Base-by-base conservation (phyloP, 2,113 vertebrate species). In the Embiotoca jacksoni region DNA sequence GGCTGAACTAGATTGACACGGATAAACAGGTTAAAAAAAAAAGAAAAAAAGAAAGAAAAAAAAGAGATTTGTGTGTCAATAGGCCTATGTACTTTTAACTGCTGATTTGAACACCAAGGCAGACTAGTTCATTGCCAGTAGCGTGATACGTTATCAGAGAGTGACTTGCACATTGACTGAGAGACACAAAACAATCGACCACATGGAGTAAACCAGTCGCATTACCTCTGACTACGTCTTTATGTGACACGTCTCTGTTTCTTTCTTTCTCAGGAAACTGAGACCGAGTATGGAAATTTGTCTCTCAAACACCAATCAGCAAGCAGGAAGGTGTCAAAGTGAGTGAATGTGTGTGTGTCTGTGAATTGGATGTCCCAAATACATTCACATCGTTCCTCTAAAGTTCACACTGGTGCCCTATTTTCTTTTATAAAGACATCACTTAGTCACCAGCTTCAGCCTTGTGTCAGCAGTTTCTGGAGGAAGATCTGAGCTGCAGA, bases 241-340 rank as follows among this genome's bases (percentile, higher is more conserved):
- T 66, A 71, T 64, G 54, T 65, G 33, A 76, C 33, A n/a, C 32
- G 5, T 72, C 7, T 56, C 15, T 63, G 13, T 60, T 47, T 84
- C n/a, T 74, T 41, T 64, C 39, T 59, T 74, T 41, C 65, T 2
- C 93, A 95, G 93, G 84, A 92, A 23, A 85, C 87, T 0, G 97
- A 99, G 52, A 95, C 94, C 0, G 97, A 98, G 75, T 99, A 99
- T 0, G 97, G 97, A 62, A 99, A 99, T 72, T 95, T 99, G 70
- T 94, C 96, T 2, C 90, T 93, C 0, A 86, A 90, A 37, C 97
- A 97, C 0, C 66, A 72, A 67, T 95, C 95, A 81, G 94, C 91
- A 10, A 91, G 89, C 30, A 95, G 94, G 37, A 97, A 96, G 71
- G 90, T 93, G 47, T 97, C 97, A 78, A 97, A 95, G 98, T 99